A percentile compares a stretch with the other conserved stretches of the same genome.
Evolutionary conservation across 35 echinoderm and acorn worm species (phyloP).

Genomic region (Heliocidaris erythrogramma): DNA sequence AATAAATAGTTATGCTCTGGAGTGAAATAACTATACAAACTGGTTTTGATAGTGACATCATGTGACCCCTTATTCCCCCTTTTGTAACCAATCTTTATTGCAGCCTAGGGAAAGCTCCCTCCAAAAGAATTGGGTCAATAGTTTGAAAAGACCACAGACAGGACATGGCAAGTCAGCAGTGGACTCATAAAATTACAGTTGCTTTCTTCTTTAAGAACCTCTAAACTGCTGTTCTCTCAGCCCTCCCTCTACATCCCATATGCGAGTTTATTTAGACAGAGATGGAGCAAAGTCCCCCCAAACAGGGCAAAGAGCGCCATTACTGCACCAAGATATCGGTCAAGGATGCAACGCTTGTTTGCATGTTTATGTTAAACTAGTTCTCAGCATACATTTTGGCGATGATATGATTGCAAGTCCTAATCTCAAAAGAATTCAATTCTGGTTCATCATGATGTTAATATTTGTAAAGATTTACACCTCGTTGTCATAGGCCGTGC

Average conservation of each 20-base stretch:
- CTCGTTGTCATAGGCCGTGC: constrained; percentile 19
- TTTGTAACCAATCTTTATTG: constrained; percentile 32
- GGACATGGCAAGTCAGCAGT: not conserved
- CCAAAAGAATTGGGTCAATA: not conserved
- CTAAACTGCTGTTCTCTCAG: not conserved
- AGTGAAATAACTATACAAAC: constrained; percentile 34
- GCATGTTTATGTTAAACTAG: constrained; percentile 33
- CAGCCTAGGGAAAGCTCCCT: constrained; percentile 11
- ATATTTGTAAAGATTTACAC: constrained; percentile 43
- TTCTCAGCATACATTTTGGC: not conserved
- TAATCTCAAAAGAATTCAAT: not conserved
- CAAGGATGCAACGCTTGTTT: constrained; percentile 20
- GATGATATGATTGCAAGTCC: not conserved
- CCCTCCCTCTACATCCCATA: not conserved
- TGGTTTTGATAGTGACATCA: constrained; percentile 24
- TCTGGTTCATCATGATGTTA: constrained; percentile 1
- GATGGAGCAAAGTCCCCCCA: not conserved
- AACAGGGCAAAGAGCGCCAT: not conserved
- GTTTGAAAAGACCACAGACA: not conserved
- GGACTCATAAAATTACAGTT: constrained; percentile 1
- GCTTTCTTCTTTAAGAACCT: not conserved
- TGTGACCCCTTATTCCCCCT: not conserved
- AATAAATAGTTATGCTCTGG: not conserved
- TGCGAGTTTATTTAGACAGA: constrained; percentile 22
- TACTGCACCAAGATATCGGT: constrained; percentile 15